Evolutionary conservation across 1,140 invertebrate genomes (phyloP), one percentile per base, ranked within the genome.

Genomic region (Solen grandis): DNA sequence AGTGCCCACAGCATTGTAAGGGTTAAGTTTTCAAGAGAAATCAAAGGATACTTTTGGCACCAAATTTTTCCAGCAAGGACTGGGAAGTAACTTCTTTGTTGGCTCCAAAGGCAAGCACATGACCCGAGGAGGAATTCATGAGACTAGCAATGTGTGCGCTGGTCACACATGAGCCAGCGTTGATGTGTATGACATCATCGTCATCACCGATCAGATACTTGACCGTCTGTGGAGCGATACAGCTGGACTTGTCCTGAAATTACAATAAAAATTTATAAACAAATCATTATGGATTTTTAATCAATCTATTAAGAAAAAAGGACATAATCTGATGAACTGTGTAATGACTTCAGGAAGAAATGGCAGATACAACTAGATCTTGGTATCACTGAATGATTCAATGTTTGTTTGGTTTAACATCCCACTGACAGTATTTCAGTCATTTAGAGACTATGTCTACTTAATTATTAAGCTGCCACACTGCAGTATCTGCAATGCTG

Each of bases 181-280:
- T 90, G 13, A 89, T 84, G 60, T 88, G 86, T 4, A 89, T 84
- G 27, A 89, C 79, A 66, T 90, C 90, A 69, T 90, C 85, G 25
- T 85, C 87, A 5, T 87, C 88, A 22, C 82, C 81, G 33, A 90
- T 77, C 22, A 90, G 60, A 46, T 80, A 82, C 50, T 85, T 83
- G 14, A 90, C 82, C 2, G 86, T 82, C 63, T 89, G 88, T 8
- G 86, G 86, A 2, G 85, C 89, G 72, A 90, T 59, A 60, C 87
- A 90, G 55, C 89, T 89, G 2, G 90, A 89, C 75, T 90, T 90
- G 84, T 91, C 90, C 90, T 91, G 83, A 63, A 74, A 72, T 35
- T 22, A n/a, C 62, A 57, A 59, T 60, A 54, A n/a, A 59, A 16
- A 46, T 29, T 2, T 1, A 22, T 8, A 14, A 33, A 66, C 16